These are phyloP conservation scores for Apamea monoglypha DNA, from an alignment of 2,888 invertebrate genomes.

Conservation along the genomic window DNA sequence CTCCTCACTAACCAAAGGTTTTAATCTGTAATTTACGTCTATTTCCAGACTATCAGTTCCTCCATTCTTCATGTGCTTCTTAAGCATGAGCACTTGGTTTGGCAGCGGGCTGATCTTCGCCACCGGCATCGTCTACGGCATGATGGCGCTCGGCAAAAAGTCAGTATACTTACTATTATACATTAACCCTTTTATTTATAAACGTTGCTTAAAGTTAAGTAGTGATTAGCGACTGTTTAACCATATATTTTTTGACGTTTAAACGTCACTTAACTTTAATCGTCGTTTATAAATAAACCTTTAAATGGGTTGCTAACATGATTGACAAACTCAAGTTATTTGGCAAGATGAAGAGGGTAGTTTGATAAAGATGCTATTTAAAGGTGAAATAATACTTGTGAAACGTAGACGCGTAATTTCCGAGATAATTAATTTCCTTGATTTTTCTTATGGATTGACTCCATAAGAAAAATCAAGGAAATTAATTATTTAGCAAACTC, in stretches of 20 bases:
- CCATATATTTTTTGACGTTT: background rate
- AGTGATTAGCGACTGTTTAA: background rate
- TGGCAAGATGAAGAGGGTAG: conserved; percentile 7
- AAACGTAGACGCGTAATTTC: background rate
- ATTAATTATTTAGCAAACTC: background rate
- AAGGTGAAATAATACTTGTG: background rate
- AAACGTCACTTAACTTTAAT: background rate
- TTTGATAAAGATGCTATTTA: background rate
- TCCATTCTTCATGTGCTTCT: conserved; percentile 94
- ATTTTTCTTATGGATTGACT: no score
- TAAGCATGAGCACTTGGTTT: conserved; percentile 93
- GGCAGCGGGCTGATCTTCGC: conserved; percentile 97
- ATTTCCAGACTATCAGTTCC: conserved; percentile 93
- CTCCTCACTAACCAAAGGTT: background rate
- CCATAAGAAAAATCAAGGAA: background rate
- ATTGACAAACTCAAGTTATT: conserved; percentile 11
- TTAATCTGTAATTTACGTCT: background rate
- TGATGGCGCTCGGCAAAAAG: conserved; percentile 99
- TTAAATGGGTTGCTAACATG: conserved; percentile 5
- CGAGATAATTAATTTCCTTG: no score
- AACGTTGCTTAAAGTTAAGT: background rate
- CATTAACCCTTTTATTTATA: background rate
- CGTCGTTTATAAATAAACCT: background rate
- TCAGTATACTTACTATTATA: conserved; percentile 89
- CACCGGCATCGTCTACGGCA: conserved; percentile 97